Conservation (phyloP, 1,140 invertebrate species). For the Drosophila orosa region DNA sequence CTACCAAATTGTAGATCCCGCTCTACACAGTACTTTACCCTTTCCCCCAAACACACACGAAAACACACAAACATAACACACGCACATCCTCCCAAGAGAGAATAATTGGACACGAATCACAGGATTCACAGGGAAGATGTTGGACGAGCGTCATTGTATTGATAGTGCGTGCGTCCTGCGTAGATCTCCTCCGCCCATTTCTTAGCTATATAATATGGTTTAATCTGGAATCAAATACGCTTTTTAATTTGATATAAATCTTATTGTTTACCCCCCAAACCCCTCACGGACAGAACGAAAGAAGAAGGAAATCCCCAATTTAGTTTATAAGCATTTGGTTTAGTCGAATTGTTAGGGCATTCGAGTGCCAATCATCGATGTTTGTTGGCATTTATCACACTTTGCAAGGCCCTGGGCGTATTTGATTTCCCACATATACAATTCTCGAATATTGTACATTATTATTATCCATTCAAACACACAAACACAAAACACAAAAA, state of each 20-base stretch:
- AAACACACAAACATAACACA: conserved; percentile 36
- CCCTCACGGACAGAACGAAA: background rate
- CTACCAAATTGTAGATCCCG: conserved; percentile 56
- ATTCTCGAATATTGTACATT: conserved; percentile 57
- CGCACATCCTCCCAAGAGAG: conserved; percentile 34
- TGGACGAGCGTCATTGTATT: conserved; percentile 33
- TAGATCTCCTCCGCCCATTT: conserved; percentile 76
- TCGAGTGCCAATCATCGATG: conserved; percentile 49
- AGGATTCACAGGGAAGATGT: conserved; percentile 35
- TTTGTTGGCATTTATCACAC: conserved; percentile 66
- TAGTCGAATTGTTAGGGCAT: conserved; percentile 64
- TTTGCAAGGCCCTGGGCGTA: conserved; percentile 61
- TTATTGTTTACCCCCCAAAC: conserved; percentile 18
- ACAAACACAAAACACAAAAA: too few relatives aligned
- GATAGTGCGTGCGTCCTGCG: conserved; percentile 50
- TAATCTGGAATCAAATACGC: conserved; percentile 80
- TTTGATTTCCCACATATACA: conserved; percentile 68
- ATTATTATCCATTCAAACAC: conserved; percentile 17
- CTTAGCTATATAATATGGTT: conserved; percentile 78
- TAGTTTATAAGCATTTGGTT: conserved; percentile 62
- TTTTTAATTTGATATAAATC: conserved; percentile 65
- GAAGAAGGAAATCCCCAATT: conserved; percentile 15
- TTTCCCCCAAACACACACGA: conserved; percentile 3
- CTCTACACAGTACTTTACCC: conserved; percentile 69
- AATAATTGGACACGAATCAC: conserved; percentile 18